Base-by-base conservation (phyloP, 2,888 invertebrate genomes). In the Hyposoter didymator region DNA sequence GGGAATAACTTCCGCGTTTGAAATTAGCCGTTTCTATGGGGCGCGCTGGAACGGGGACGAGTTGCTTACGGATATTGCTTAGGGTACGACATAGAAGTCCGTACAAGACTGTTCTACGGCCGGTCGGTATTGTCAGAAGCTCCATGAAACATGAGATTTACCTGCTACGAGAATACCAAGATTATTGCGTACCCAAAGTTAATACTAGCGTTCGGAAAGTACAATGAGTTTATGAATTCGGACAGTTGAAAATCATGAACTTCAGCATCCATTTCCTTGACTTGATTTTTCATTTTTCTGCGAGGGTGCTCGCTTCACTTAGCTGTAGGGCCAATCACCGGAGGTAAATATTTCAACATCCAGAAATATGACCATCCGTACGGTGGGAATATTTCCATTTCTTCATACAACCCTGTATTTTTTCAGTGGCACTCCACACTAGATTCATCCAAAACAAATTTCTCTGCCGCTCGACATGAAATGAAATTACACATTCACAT, bases 401-500 rank as follows among this genome's bases (percentile, higher is more conserved):
- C 19, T 72, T 59, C 39, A 39, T 10, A 55, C 49, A 14, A 19
- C n/a, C 1, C 14, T 19, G 45, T 22, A 47, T 66, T 67, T 43
- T 72, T 72, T 32, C 22, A 64, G 75, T 59, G 22, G 10, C 55
- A 22, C 35, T 39, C 19, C 52, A 49, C 22, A 45, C 22, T 22
- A 64, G 73, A 85, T 83, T 81, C 59, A 76, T 82, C 82, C 84
- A 80, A 84, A 82, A 78, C 78, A 47, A 85, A 88, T 82, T 85
- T 84, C 52, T 35, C 74, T 74, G 83, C 39, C 69, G n/a, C 84
- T 85, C 87, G 62, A 55, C 78, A 52, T 83, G 79, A 87, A 89
- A 91, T 91, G 87, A 90, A 91, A 91, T 91, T 91, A 91, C 90
- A 90, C 89, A 89, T 90, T 90, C 89, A 88, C 89, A 22, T 45